These are phyloP conservation scores for Perca fluviatilis DNA, from an alignment of 2,113 vertebrate species.

Conservation along the genomic window DNA sequence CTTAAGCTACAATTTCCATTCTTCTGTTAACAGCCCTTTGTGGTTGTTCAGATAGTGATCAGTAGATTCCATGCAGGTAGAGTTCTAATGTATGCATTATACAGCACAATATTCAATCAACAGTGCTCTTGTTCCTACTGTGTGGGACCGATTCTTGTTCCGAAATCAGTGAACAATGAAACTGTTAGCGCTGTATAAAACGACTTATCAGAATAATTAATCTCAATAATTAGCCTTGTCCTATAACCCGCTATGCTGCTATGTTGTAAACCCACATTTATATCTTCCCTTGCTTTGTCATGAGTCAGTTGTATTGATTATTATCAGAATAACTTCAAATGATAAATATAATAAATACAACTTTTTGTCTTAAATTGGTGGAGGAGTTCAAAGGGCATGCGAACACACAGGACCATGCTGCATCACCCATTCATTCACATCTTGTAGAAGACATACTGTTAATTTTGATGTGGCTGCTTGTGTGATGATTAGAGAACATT, in stretches of 20 bases:
- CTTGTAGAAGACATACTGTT: constrained; percentile 6
- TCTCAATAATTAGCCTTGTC: constrained; percentile 39
- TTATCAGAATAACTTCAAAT: background rate
- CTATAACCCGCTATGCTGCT: background rate
- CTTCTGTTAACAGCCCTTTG: constrained; percentile 36
- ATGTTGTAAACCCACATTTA: background rate
- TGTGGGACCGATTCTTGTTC: background rate
- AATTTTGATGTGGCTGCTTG: constrained; percentile 41
- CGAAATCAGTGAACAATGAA: constrained; percentile 24
- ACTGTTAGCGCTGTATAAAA: background rate
- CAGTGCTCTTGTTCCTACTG: background rate
- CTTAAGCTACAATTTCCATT: constrained; percentile 28
- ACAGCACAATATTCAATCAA: constrained; percentile 17
- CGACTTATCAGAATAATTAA: constrained; percentile 25
- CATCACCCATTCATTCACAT: constrained; percentile 23
- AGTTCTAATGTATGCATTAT: background rate
- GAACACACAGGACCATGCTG: background rate
- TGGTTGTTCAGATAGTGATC: constrained; percentile 24
- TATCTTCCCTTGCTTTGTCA: background rate
- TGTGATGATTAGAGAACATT: constrained; percentile 42
- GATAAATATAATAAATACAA: background rate
- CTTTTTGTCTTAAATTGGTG: background rate
- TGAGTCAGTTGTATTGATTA: background rate
- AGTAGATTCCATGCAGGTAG: constrained; percentile 18
- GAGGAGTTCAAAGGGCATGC: background rate